Evolutionary conservation across 2,113 vertebrate genomes (phyloP), one percentile per base, ranked within the genome.

Genomic region (Proterorhinus semilunaris): DNA sequence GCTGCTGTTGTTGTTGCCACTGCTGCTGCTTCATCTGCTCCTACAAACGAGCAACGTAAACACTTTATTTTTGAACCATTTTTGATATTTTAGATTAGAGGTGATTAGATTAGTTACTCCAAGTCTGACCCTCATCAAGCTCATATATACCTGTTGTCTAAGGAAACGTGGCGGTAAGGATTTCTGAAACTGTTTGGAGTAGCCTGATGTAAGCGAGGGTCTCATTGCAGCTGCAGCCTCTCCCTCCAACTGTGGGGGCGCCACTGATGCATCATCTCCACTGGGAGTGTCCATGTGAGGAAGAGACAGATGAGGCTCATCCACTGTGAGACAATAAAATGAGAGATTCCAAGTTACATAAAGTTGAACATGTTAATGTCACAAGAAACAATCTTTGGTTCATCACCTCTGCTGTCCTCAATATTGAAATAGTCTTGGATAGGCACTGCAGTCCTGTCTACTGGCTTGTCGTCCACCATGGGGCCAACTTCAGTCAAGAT

Each of bases 141-240:
- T 63, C 4, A 65, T 0, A 8, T 47, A 68, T 91, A 97, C 97
- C 96, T 99, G 97, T 73, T 99, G 98, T 78, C 98, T 92, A 76
- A 99, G 97, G 85, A 99, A 99, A 74, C 98, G 93, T 50, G 98
- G 98, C 27, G 98, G 98, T 43, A 99, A 86, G 53, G 97, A 97
- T 72, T 99, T 99, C 78, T 99, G 98, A 86, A 99, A 99, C 87
- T 98, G 98, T 77, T 99, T 99, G 55, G 97, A 98, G 88, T 99
- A 99, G 82, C 98, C 96, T 0, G 96, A 95, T 68, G 95, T 92
- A 16, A 96, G 89, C 75, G 97, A 89, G 68, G 96, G 96, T 48
- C 97, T 95, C 83, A 96, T 92, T 0, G 95, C 94, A 65, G 94
- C 84, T 5, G 95, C 94, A 1, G 91, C 82, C n/a, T 98, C 98